Conservation (phyloP, 2,888 invertebrate species). For the Macropis europaea region DNA sequence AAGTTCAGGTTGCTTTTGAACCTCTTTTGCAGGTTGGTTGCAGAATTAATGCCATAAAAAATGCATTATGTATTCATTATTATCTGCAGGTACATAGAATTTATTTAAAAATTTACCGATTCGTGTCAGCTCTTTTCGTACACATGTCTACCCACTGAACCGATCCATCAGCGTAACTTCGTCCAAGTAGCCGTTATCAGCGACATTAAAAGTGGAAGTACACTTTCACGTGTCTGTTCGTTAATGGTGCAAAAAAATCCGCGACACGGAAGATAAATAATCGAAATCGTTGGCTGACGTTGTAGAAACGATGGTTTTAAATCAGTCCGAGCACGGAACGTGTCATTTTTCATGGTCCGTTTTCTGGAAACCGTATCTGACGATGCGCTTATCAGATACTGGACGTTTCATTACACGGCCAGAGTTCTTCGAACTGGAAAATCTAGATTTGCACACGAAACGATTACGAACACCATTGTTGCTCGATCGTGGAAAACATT, state of each 20-base stretch:
- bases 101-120: too few relatives aligned
- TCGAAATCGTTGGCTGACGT: neutral
- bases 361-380: slow-evolving; percentile 30
- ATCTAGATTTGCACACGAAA: slow-evolving; percentile 11
- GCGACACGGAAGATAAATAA: slow-evolving; percentile 3
- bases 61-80: too few relatives aligned
- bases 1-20: too few relatives aligned
- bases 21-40: too few relatives aligned
- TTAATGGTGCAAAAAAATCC: neutral
- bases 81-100: too few relatives aligned
- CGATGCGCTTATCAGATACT: slow-evolving; percentile 23
- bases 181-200: slow-evolving; percentile 13
- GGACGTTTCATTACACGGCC: slow-evolving; percentile 1
- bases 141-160: too few relatives aligned
- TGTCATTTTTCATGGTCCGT: slow-evolving; percentile 4
- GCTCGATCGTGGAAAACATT: too few relatives aligned
- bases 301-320: neutral
- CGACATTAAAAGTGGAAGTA: neutral
- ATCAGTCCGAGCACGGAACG: slow-evolving; percentile 7
- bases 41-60: too few relatives aligned
- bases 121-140: neutral
- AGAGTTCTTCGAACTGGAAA: slow-evolving; percentile 13
- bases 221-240: neutral
- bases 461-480: too few relatives aligned
- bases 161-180: neutral